Conservation (phyloP, 1,140 invertebrate genomes). For the Reticulitermes speratus region DNA sequence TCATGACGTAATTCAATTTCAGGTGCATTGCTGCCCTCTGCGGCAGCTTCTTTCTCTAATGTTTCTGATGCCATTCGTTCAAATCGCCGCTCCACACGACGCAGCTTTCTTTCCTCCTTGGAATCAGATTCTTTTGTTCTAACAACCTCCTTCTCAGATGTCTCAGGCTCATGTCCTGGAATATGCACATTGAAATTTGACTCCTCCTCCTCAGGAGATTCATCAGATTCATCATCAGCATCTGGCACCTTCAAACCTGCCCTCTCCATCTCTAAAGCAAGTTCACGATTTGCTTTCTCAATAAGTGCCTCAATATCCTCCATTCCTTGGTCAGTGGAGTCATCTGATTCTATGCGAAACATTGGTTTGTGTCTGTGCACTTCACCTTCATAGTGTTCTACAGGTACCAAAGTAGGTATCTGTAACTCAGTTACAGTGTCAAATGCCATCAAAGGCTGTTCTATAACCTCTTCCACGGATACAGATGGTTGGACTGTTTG, state of each 20-base stretch:
- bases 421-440: background rate
- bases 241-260: background rate
- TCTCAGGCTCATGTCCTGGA: background rate
- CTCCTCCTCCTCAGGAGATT: background rate
- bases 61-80: slow-evolving; percentile 56
- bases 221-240: background rate
- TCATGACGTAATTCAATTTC: slow-evolving; percentile 44
- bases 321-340: slow-evolving; percentile 31
- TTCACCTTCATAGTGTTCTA: background rate
- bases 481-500: background rate
- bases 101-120: slow-evolving; percentile 44
- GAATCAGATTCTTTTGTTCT: background rate
- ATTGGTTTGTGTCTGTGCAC: slow-evolving; percentile 36
- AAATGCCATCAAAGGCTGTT: background rate
- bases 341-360: slow-evolving; percentile 47
- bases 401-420: background rate
- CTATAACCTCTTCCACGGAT: background rate
- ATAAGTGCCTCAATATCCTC: slow-evolving; percentile 16
- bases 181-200: too few relatives aligned
- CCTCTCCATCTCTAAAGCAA: background rate
- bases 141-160: background rate
- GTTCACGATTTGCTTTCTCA: background rate
- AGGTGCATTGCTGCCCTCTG: background rate
- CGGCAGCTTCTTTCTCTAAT: slow-evolving; percentile 23
- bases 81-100: slow-evolving; percentile 57